Percentiles rank a stretch among this genome's conserved stretches.
Evolutionary conservation across 2,113 vertebrate species (phyloP).

Genomic region (Bubo scandiacus): DNA sequence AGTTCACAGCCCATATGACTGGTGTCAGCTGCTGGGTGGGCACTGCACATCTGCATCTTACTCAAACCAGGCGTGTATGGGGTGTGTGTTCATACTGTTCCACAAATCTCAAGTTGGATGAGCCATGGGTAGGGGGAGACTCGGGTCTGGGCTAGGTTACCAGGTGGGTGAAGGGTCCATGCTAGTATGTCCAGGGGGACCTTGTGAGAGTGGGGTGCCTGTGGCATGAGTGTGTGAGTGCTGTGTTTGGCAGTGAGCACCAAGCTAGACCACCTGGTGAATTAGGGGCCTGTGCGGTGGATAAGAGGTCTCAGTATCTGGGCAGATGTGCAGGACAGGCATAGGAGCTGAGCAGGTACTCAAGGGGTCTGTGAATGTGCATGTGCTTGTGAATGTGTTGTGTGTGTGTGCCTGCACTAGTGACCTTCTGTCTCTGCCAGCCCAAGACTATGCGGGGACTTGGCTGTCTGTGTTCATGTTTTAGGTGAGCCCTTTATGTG

Average conservation of each 20-base stretch:
- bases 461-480: not conserved
- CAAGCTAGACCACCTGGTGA: not conserved
- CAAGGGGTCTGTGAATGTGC: not conserved
- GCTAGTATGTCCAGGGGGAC: accelerated
- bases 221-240: not conserved
- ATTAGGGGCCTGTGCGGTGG: not conserved
- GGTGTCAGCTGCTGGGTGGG: not conserved
- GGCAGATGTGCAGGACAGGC: accelerated
- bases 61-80: not conserved
- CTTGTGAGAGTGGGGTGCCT: not conserved
- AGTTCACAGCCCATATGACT: not conserved
- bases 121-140: not conserved
- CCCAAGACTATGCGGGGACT: not conserved
- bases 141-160: not conserved
- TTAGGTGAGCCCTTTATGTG: not conserved
- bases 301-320: too few species aligned
- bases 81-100: not conserved
- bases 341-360: not conserved
- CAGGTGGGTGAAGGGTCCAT: too few species aligned
- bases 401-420: too few species aligned
- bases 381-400: accelerated
- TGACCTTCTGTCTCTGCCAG: not conserved
- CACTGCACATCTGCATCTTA: not conserved
- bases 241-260: not conserved
- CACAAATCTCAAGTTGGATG: not conserved